These are phyloP conservation scores for Goniozus legneri DNA, from an alignment of 1,140 invertebrate species.

Conservation along the genomic window DNA sequence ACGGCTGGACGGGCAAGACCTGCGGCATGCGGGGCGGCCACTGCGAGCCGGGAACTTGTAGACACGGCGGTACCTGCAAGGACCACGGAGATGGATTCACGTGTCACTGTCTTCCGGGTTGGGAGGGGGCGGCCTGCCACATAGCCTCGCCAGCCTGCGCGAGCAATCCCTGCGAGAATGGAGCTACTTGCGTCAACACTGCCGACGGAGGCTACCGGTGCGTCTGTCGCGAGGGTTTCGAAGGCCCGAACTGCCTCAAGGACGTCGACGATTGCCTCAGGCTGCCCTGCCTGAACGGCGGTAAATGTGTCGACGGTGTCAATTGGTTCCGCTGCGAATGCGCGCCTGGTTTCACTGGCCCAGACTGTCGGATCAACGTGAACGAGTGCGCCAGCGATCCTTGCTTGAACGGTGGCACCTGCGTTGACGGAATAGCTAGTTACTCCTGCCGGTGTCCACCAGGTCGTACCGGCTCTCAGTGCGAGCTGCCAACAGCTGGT, in stretches of 20 bases:
- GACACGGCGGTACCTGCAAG: conserved; percentile 65
- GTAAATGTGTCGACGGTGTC: conserved; percentile 73
- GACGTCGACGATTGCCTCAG: conserved; percentile 65
- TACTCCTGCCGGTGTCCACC: conserved; percentile 80
- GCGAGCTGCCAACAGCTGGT: conserved; percentile 57
- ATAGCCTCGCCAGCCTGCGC: conserved; percentile 71
- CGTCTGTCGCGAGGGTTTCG: conserved; percentile 65
- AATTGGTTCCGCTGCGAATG: conserved; percentile 78
- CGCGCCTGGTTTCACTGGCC: conserved; percentile 69
- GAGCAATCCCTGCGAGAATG: conserved; percentile 69
- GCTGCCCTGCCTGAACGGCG: conserved; percentile 72
- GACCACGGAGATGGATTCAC: conserved; percentile 64
- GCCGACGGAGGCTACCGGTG: conserved; percentile 67
- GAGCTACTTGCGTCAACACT: conserved; percentile 71
- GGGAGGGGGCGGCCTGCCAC: conserved; percentile 67
- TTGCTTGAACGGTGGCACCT: conserved; percentile 81
- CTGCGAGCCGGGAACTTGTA: conserved; percentile 63
- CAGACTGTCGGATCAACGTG: conserved; percentile 71
- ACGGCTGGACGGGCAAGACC: conserved; percentile 78
- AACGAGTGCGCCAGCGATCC: conserved; percentile 76
- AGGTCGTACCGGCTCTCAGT: conserved; percentile 68
- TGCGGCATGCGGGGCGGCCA: conserved; percentile 65
- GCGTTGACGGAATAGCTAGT: conserved; percentile 71
- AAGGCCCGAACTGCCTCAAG: conserved; percentile 62
- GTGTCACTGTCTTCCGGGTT: conserved; percentile 63